Evolutionary conservation across 2,888 invertebrate species (phyloP).

Genomic region (Leptopilina syphax): DNA sequence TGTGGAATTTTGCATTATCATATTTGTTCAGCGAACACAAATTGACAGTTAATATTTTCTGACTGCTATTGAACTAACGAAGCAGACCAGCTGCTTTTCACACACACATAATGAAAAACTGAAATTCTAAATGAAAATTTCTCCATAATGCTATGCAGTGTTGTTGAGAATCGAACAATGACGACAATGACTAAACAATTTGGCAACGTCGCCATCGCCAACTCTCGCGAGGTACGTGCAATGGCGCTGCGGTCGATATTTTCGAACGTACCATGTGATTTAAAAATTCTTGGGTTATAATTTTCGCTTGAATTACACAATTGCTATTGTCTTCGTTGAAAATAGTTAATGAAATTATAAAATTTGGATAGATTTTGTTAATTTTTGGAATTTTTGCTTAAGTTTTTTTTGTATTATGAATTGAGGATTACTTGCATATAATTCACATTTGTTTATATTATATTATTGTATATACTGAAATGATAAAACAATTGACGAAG

Average conservation of each 20-base stretch:
- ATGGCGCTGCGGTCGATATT: slow-evolving; percentile 30
- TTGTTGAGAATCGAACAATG: neutral
- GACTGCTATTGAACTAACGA: neutral
- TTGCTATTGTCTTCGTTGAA: no score
- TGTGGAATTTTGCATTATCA: neutral
- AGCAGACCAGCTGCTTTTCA: neutral
- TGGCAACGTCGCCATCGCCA: slow-evolving; percentile 29
- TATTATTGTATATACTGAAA: no score
- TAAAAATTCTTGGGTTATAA: neutral
- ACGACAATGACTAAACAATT: neutral
- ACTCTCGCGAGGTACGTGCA: neutral
- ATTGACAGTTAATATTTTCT: neutral
- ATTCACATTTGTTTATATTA: no score
- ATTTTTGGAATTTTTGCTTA: no score
- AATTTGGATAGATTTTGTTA: no score
- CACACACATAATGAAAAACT: neutral
- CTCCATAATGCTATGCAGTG: neutral
- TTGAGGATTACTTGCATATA: no score
- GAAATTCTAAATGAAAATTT: neutral
- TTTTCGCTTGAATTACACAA: neutral
- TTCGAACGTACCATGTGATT: neutral
- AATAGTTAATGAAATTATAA: no score
- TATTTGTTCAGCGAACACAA: neutral
- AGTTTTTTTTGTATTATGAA: no score
- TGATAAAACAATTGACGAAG: no score